Evolutionary conservation across 1,140 invertebrate species (phyloP).

Genomic region (Orchestia grillus): DNA sequence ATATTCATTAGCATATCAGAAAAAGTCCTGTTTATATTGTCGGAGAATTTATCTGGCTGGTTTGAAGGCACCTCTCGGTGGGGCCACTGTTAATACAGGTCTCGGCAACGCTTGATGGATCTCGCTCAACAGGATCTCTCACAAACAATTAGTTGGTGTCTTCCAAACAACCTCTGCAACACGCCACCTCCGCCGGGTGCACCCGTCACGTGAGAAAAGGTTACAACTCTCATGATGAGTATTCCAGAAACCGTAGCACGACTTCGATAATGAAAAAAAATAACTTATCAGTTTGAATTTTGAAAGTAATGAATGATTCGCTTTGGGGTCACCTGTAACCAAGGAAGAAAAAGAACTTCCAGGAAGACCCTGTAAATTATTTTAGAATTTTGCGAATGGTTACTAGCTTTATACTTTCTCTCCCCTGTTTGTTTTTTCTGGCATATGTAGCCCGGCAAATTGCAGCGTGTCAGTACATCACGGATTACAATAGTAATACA

Average conservation of each 20-base stretch:
- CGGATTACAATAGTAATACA: background rate
- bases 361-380: background rate
- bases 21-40: slow-evolving; percentile 32
- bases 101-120: slow-evolving; percentile 53
- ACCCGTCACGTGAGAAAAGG: slow-evolving; percentile 17
- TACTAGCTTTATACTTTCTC: too few relatives aligned
- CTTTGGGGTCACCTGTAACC: background rate
- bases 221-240: background rate
- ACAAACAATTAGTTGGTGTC: slow-evolving; percentile 55
- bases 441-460: too few relatives aligned
- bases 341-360: background rate
- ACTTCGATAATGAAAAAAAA: background rate
- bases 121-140: slow-evolving; percentile 55
- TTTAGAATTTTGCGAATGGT: background rate
- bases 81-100: slow-evolving; percentile 43
- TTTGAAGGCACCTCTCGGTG: slow-evolving; percentile 48
- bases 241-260: background rate
- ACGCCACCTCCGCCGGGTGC: slow-evolving; percentile 8
- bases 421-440: background rate
- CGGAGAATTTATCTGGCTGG: slow-evolving; percentile 45
- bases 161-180: slow-evolving; percentile 39
- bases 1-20: slow-evolving; percentile 31
- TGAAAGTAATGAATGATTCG: background rate
- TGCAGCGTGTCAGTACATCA: too few relatives aligned
- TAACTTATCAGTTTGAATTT: background rate